Evolutionary conservation across 2,888 invertebrate genomes (phyloP), one percentile per base, ranked within the genome.

Genomic region (Ischnus inquisitorius): DNA sequence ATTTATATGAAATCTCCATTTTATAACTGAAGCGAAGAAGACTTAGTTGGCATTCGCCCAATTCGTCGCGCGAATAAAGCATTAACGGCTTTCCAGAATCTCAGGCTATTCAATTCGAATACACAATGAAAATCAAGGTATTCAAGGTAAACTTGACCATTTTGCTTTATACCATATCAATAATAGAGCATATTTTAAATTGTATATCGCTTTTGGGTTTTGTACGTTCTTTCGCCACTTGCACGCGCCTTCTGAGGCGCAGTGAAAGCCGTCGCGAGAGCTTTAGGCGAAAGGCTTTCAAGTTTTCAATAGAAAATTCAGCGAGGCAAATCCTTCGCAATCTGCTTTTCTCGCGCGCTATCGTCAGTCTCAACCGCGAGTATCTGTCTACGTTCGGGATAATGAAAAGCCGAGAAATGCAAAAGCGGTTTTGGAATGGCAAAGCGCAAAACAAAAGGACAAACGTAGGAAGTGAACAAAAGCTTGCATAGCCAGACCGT

Each of bases 11-110:
- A n/a, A n/a, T n/a, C n/a, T n/a, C n/a, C n/a, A n/a, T n/a, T n/a
- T n/a, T n/a, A n/a, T n/a, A n/a, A n/a, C n/a, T n/a, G n/a, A n/a
- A n/a, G n/a, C n/a, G n/a, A n/a, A n/a, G n/a, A n/a, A n/a, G n/a
- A n/a, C n/a, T n/a, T n/a, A n/a, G n/a, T n/a, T n/a, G n/a, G n/a
- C n/a, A n/a, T n/a, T n/a, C n/a, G n/a, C n/a, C n/a, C 78, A 78
- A 82, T 82, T 78, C 74, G 51, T 68, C 60, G 25, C 19, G 12
- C 22, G 39, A 10, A 48, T 22, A 3, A 14, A 25, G 14, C 19
- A 46, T 46, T 34, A 51, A 46, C 34, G 19, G 60, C 51, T 62
- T 51, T 51, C 71, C 19, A 48, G 68, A 48, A n/a, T 34, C 14
- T 1, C 25, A 6, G n/a, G n/a, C 10, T 69, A 51, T 67, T 67